phyloP scores from a whole-genome alignment of 2,113 vertebrate genomes.

The Empidonax alnorum region DNA sequence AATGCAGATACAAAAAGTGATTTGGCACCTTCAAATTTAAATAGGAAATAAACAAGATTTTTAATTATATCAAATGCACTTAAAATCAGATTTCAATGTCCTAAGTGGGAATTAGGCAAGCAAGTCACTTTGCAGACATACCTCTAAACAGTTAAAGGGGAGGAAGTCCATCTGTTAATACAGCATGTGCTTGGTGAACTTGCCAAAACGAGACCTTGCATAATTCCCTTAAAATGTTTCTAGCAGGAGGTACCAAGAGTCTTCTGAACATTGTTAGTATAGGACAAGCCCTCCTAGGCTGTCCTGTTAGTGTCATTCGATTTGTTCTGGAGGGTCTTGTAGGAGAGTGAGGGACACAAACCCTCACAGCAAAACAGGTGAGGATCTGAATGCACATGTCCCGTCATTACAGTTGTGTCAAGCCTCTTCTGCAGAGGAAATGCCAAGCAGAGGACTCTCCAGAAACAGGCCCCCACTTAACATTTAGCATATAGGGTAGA shows the following conservation, averaged over 20 bases:
- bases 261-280: fast-evolving
- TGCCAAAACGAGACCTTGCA: fast-evolving
- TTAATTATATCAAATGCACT: neutral
- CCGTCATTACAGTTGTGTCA: fast-evolving
- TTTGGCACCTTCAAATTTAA: neutral
- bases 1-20: neutral
- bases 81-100: neutral
- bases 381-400: neutral
- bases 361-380: too few relatives aligned
- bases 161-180: neutral
- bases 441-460: neutral
- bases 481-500: fast-evolving
- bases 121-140: neutral
- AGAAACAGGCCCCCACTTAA: fast-evolving
- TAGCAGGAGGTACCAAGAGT: neutral
- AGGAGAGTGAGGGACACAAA: too few relatives aligned
- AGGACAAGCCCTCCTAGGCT: neutral
- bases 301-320: fast-evolving
- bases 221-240: neutral
- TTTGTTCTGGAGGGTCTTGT: neutral
- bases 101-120: neutral
- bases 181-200: neutral
- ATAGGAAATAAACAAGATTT: neutral
- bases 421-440: neutral
- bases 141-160: neutral